Evolutionary conservation across 2,797 vertebrate species (phyloP), one percentile per base, ranked within the genome.

Genomic region (Hyperoplus immaculatus): DNA sequence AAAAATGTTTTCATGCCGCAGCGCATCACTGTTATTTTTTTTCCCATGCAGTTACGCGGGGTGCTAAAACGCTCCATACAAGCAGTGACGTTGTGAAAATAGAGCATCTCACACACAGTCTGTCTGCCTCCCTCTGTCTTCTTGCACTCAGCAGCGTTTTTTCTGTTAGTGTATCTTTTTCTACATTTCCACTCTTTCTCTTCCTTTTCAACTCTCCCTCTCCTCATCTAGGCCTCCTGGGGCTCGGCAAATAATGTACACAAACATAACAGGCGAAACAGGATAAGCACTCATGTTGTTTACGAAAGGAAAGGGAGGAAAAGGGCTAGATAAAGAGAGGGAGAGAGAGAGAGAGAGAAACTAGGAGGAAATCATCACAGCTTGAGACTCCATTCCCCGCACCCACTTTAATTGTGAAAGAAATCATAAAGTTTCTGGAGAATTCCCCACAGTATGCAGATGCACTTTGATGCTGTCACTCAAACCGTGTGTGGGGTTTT

Each of bases 381-480:
- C 61, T 6, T 78, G 83, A 11, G 2, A 49, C 78, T 86, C 81
- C 69, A 77, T 86, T 66, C 73, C 29, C 41, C 46, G 67, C 73
- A 81, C 76, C 66, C 78, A 76, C 80, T 86, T 88, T 94, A 93
- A 93, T 93, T 92, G 92, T 86, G 83, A 73, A 3, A 66, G 87
- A 89, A 93, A 90, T 88, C 77, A 77, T 80, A 88, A 92, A 85
- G 80, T 88, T 29, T 29, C 29, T 80, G 65, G 81, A 69, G 77
- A 81, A 89, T 85, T 86, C 88, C 87, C 75, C 50, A 43, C 88
- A 56, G 87, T 80, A 82, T 81, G 81, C 78, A 77, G 72, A 88
- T 80, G 78, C 47, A 73, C 89, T 93, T 92, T 94, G 89, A 93
- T 88, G 89, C 90, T 88, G 90, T 91, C 93, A 90, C 85, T 93